A percentile compares a stretch with the other conserved stretches of the same genome.
phyloP scores from a whole-genome alignment of 1,140 invertebrate genomes.

The Sarcophaga bullata region DNA sequence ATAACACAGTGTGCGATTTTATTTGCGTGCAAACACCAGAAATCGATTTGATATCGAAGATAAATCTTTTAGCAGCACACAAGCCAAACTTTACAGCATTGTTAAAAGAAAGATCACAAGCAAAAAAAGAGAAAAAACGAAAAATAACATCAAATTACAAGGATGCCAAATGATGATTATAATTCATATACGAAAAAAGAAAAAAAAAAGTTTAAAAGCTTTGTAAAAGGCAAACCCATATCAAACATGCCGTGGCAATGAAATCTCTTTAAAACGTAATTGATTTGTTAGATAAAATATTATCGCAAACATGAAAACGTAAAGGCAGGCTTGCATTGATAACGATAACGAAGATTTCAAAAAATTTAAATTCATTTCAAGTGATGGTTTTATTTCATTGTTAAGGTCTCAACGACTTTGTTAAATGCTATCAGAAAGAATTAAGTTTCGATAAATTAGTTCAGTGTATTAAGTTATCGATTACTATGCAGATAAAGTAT shows the following conservation, averaged over 20 bases:
- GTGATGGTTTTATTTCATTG: too few relatives aligned
- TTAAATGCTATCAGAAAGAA: too few relatives aligned
- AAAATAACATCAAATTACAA: background rate
- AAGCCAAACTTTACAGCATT: background rate
- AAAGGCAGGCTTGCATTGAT: background rate
- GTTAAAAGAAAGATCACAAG: background rate
- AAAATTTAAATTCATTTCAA: too few relatives aligned
- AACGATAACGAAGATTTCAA: too few relatives aligned
- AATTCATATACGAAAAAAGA: background rate
- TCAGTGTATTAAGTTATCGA: background rate
- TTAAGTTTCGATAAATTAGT: background rate
- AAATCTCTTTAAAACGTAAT: background rate
- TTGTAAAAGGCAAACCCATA: background rate
- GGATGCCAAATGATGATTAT: background rate
- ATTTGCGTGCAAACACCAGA: constrained; percentile 16
- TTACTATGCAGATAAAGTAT: too few relatives aligned
- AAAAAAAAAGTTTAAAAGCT: background rate
- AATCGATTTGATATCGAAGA: constrained; percentile 24
- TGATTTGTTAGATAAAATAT: constrained; percentile 27
- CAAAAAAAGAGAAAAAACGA: background rate
- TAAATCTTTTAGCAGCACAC: background rate
- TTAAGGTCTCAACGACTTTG: too few relatives aligned
- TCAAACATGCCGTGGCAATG: background rate
- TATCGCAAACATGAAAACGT: background rate
- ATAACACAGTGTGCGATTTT: constrained; percentile 18